phyloP scores from a whole-genome alignment of 2,888 invertebrate species.

The Stramonita haemastoma region DNA sequence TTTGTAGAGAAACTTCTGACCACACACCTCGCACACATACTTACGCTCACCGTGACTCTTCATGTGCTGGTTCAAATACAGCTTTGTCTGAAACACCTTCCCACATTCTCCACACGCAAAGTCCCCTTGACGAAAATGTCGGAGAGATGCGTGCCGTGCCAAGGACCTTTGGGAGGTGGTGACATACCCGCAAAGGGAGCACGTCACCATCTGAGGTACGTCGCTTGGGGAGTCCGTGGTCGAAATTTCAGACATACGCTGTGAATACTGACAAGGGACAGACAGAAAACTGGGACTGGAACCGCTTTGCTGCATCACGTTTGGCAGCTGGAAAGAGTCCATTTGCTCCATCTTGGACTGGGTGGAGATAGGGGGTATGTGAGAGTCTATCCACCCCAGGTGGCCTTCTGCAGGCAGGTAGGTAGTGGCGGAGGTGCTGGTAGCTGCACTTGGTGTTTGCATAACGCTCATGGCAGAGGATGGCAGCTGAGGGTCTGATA shows the following conservation, averaged over 20 bases:
- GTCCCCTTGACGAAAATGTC: constrained; percentile 29
- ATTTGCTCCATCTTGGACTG: neutral
- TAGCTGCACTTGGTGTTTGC: neutral
- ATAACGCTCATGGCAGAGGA: neutral
- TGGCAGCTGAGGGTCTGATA: constrained; percentile 6
- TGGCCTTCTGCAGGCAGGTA: neutral
- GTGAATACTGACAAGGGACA: neutral
- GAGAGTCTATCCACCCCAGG: constrained; percentile 20
- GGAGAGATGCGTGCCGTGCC: constrained; percentile 29
- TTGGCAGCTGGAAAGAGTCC: neutral
- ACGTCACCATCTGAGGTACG: neutral
- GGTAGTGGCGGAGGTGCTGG: neutral
- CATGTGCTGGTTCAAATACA: constrained; percentile 47
- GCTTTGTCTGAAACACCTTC: constrained; percentile 43
- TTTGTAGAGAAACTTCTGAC: constrained; percentile 47
- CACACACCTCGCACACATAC: constrained; percentile 47
- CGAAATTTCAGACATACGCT: neutral
- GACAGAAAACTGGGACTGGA: constrained; percentile 1
- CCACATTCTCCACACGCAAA: constrained; percentile 47
- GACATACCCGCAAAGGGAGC: constrained; percentile 30
- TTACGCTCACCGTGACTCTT: constrained; percentile 46
- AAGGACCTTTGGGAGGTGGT: constrained; percentile 14
- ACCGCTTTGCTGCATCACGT: neutral
- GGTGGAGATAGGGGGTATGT: constrained; percentile 2
- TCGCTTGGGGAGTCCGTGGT: neutral